These are phyloP conservation scores for Pheosia gnoma DNA, from an alignment of 2,888 invertebrate genomes.

Conservation along the genomic window DNA sequence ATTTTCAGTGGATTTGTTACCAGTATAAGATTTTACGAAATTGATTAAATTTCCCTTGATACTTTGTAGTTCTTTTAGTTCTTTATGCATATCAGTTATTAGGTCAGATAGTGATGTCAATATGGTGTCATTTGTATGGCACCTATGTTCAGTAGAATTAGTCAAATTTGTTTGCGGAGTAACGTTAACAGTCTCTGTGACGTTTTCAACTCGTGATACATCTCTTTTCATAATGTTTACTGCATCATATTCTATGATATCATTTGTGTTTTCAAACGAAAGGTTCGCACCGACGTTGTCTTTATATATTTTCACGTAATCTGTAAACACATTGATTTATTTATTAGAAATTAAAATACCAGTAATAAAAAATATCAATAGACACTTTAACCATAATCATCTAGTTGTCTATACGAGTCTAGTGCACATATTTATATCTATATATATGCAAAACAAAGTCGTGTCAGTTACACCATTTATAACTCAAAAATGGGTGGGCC, in stretches of 20 bases:
- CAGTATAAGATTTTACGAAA: conserved; percentile 38
- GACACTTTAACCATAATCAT: too few relatives aligned
- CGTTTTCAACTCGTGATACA: conserved; percentile 16
- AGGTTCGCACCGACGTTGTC: neutral
- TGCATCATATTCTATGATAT: conserved; percentile 29
- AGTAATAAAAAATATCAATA: too few relatives aligned
- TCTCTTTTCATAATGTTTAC: conserved; percentile 60
- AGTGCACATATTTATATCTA: too few relatives aligned
- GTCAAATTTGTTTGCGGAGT: neutral
- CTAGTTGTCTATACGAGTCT: too few relatives aligned
- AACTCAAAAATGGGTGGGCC: too few relatives aligned
- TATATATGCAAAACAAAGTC: too few relatives aligned
- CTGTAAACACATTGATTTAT: conserved; percentile 15
- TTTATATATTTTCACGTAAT: conserved; percentile 9
- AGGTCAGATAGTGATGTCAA: conserved; percentile 52
- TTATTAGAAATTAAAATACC: neutral
- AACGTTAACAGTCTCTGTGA: conserved; percentile 4
- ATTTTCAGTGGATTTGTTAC: neutral
- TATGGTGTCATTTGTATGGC: conserved; percentile 40
- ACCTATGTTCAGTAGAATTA: conserved; percentile 15
- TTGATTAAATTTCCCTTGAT: conserved; percentile 52
- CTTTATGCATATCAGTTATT: conserved; percentile 54
- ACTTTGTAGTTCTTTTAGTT: conserved; percentile 51
- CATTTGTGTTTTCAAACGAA: conserved; percentile 23
- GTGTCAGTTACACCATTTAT: too few relatives aligned